Evolutionary conservation across 2,888 invertebrate genomes (phyloP).

Genomic region (Aleiodes alternator): DNA sequence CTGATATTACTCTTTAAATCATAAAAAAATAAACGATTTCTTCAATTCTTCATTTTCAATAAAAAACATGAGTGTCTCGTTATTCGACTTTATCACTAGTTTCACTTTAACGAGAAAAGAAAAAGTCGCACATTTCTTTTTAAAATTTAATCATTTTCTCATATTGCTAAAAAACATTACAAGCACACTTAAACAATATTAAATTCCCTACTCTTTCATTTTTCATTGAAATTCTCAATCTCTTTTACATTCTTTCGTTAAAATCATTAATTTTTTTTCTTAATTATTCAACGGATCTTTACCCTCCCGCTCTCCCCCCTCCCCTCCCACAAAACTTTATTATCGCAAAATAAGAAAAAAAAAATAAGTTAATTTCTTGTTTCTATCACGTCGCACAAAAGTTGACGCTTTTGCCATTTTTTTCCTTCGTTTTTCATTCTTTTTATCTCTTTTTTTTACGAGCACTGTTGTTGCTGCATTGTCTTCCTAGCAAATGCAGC

Average conservation of each 20-base stretch:
- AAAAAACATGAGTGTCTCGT: too few relatives aligned
- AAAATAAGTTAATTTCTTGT: neutral
- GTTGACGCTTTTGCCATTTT: constrained; percentile 41
- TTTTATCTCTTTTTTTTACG: constrained; percentile 43
- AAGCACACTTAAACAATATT: constrained; percentile 43
- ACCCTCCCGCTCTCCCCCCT: too few relatives aligned
- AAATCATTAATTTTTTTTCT: constrained; percentile 10
- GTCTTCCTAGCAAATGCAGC: constrained; percentile 85
- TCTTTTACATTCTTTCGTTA: constrained; percentile 3
- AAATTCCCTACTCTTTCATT: constrained; percentile 30
- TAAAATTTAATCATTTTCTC: constrained; percentile 23
- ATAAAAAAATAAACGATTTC: too few relatives aligned
- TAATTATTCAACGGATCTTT: constrained; percentile 1
- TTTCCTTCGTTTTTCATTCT: constrained; percentile 37
- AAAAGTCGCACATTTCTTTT: constrained; percentile 15
- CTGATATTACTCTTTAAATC: neutral
- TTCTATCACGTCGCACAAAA: constrained; percentile 8
- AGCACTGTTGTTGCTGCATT: constrained; percentile 47
- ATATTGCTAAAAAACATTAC: constrained; percentile 36
- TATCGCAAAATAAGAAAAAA: neutral
- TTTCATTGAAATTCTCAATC: constrained; percentile 9
- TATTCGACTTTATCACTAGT: neutral
- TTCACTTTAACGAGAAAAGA: constrained; percentile 17
- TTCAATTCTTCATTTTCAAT: too few relatives aligned
- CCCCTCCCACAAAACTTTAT: neutral